Percentiles rank a stretch among this genome's conserved stretches.
These are phyloP conservation scores for Ovibos moschatus DNA, from an alignment of 2,113 vertebrate species.

Conservation along the genomic window DNA sequence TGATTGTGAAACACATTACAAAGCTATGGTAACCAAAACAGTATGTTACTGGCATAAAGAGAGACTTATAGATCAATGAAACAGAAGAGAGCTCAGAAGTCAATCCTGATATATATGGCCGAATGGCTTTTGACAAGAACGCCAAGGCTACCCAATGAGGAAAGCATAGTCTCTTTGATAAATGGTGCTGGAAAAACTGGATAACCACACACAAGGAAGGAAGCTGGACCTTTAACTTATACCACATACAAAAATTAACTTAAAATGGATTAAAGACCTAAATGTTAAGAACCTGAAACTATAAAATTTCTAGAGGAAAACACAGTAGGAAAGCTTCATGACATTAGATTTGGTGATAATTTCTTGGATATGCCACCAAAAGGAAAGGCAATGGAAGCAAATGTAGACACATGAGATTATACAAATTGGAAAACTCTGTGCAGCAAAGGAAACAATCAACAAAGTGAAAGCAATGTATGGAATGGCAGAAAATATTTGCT, in stretches of 20 bases:
- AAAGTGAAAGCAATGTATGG: not conserved
- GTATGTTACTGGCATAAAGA: not conserved
- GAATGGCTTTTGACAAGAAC: not conserved
- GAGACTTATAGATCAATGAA: not conserved
- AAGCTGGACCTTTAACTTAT: not conserved
- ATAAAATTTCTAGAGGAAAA: not conserved
- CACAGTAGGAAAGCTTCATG: not conserved
- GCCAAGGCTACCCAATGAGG: not conserved
- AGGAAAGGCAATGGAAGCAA: not conserved
- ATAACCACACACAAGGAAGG: not conserved
- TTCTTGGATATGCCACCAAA: not conserved
- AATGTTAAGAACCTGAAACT: not conserved
- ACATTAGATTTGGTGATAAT: not conserved
- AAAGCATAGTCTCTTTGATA: not conserved
- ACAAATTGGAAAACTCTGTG: not conserved
- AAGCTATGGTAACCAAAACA: not conserved
- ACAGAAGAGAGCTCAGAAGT: not conserved
- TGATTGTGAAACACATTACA: not conserved
- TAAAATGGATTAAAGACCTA: not conserved
- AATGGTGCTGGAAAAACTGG: not conserved
- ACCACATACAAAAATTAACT: not conserved
- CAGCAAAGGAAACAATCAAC: not conserved
- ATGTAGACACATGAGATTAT: not conserved
- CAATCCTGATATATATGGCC: not conserved
- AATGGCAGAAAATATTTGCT: not conserved